Evolutionary conservation across 30 jellyfish, hydroid and myxozoan species (phyloP).

Genomic region (Chironex yamaguchii): DNA sequence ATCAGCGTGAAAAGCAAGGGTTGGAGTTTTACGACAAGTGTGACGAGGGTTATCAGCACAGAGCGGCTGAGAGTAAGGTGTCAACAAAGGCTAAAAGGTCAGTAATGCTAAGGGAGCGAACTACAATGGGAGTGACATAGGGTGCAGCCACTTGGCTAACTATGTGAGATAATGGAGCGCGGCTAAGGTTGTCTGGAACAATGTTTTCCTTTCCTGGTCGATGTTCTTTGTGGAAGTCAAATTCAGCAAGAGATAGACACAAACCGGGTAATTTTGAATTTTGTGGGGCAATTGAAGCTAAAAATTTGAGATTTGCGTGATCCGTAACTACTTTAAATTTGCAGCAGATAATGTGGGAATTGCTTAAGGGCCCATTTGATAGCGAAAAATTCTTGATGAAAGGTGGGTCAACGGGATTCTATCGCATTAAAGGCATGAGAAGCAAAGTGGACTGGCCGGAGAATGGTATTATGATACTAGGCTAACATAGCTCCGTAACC

Average conservation of each 20-base stretch:
- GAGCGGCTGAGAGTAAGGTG: no score
- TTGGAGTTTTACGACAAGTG: no score
- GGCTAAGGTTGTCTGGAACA: slow-evolving; percentile 41
- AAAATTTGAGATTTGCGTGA: slow-evolving; percentile 46
- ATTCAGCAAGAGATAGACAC: slow-evolving; percentile 42
- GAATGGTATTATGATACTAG: not conserved
- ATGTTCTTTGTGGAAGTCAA: slow-evolving; percentile 49
- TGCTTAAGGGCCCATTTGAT: slow-evolving; percentile 44
- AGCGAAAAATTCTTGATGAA: slow-evolving; percentile 52
- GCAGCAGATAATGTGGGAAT: slow-evolving; percentile 20
- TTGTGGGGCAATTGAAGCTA: slow-evolving; percentile 28
- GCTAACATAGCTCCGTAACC: slow-evolving; percentile 49
- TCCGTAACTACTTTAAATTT: slow-evolving; percentile 27
- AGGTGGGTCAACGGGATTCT: slow-evolving; percentile 47
- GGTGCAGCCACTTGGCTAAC: not conserved
- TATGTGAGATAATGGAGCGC: slow-evolving; percentile 25
- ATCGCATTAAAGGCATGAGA: slow-evolving; percentile 23
- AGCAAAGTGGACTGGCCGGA: slow-evolving; percentile 21
- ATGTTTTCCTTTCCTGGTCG: slow-evolving; percentile 54
- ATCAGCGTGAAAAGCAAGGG: no score
- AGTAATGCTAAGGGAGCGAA: not conserved
- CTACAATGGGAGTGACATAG: slow-evolving; percentile 1
- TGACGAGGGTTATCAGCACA: no score
- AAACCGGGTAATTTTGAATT: slow-evolving; percentile 40
- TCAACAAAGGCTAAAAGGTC: no score